phyloP scores from a whole-genome alignment of 2,113 vertebrate genomes.

The Ovis canadensis region DNA sequence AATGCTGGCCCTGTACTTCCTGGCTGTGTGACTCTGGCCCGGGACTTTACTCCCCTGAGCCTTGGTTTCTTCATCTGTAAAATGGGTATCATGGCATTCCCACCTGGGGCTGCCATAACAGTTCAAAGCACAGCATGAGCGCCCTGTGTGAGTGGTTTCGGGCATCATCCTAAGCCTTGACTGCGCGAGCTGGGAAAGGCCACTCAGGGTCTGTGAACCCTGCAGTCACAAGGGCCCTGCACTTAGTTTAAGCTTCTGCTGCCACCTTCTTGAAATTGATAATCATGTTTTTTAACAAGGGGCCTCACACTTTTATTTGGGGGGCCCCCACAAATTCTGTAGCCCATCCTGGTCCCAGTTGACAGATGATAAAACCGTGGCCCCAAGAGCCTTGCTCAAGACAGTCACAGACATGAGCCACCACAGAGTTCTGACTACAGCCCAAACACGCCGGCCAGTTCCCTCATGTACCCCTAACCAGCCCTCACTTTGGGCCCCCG shows the following conservation, averaged over 20 bases:
- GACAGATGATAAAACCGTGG: not conserved
- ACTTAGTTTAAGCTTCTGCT: not conserved
- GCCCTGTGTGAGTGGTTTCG: not conserved
- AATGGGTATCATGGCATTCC: not conserved
- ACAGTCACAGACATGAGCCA: not conserved
- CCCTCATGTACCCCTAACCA: not conserved
- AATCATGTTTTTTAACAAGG: not conserved
- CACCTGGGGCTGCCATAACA: not conserved
- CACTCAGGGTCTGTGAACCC: not conserved
- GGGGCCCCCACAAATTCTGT: not conserved
- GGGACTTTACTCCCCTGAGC: not conserved
- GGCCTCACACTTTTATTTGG: not conserved
- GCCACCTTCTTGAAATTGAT: not conserved
- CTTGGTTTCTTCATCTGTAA: not conserved
- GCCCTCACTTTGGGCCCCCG: not conserved
- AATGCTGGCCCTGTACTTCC: not conserved
- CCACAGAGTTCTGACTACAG: not conserved
- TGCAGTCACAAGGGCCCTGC: not conserved
- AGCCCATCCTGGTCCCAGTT: not conserved
- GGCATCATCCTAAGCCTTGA: not conserved
- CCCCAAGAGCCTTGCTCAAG: not conserved
- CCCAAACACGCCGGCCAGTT: not conserved
- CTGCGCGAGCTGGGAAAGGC: not conserved
- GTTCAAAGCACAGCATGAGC: rapidly evolving
- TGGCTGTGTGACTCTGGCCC: rapidly evolving